Base-by-base conservation (phyloP, 2,113 vertebrate genomes). In the Lasiurus borealis region DNA sequence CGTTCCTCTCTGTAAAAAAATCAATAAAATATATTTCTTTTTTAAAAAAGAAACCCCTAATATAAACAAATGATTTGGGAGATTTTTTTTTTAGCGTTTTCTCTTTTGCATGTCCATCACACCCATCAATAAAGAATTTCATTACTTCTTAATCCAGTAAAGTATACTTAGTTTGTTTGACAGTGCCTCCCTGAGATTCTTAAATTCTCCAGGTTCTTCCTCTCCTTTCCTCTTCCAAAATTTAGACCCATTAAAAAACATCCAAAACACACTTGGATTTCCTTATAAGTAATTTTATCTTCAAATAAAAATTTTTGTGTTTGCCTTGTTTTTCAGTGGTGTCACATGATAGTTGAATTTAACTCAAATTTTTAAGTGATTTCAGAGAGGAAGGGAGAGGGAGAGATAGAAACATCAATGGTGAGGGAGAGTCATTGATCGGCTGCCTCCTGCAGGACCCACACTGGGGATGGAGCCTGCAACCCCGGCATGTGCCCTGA, bases 351-450 rank as follows among this genome's bases (percentile, higher is more conserved):
- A 46, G 44, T 86, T 94, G 77, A 91, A 91, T 91, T 69, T 94
- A 82, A 90, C 29, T 93, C 34, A 95, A 23, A 93, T 77, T 92
- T 73, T 92, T 15, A 95, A 83, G 18, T 83, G 57, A 62, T 62
- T 62, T 62, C 59, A 62, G 59, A 62, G 59, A 27, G 59, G 59
- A 62, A 62, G 25, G 59, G 25, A 62, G 59, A 59, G 23, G 21
- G 21, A 25, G 57, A 59, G 21, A 25, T 21, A 62, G 59, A 62
- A 62, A 62, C 59, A 62, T 27, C 8, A 27, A 12, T 62, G 59
- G 59, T 62, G 59, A 62, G 59, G 59, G 59, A 62, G 59, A 62
- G 11, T 27, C 23, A 12, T 27, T 25, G 59, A 62, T 27, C 9
- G 0, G 25, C n/a, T n/a, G n/a, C n/a, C n/a, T n/a, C n/a, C n/a